These are phyloP conservation scores for Trichogramma evanescens DNA, from an alignment of 2,888 invertebrate species.

Conservation along the genomic window DNA sequence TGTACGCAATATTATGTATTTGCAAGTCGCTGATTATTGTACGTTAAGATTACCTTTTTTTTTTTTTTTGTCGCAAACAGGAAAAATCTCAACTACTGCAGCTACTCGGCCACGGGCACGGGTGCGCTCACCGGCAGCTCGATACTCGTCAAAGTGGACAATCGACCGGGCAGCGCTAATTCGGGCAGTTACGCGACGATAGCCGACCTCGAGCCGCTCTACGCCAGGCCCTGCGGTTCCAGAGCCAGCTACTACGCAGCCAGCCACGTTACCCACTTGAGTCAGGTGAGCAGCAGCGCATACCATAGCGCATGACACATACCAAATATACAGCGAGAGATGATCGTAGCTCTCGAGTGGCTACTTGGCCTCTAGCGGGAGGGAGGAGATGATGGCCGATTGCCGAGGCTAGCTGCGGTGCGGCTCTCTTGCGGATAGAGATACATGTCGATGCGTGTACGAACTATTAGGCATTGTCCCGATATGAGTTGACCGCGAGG, in stretches of 20 bases:
- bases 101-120: conserved; percentile 69
- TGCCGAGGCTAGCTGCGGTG: too few relatives aligned
- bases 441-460: too few relatives aligned
- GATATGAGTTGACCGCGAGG: too few relatives aligned
- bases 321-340: too few relatives aligned
- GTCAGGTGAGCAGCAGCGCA: conserved; percentile 53
- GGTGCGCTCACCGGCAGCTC: conserved; percentile 64
- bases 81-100: conserved; percentile 52
- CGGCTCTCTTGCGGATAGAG: too few relatives aligned
- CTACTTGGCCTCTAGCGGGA: too few relatives aligned
- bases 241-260: conserved; percentile 72
- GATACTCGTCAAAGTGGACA: conserved; percentile 68
- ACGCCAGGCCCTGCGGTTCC: conserved; percentile 51
- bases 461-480: too few relatives aligned
- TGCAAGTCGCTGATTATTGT: not conserved
- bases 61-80: conserved; percentile 25
- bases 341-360: too few relatives aligned
- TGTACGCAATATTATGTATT: not conserved
- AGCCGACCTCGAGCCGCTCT: conserved; percentile 62
- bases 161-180: conserved; percentile 66
- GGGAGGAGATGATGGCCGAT: too few relatives aligned
- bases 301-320: too few relatives aligned
- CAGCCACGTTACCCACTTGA: conserved; percentile 68
- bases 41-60: not conserved
- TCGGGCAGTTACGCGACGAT: conserved; percentile 79